phyloP scores from a whole-genome alignment of 2,113 vertebrate species.

The Heloderma charlesbogerti region DNA sequence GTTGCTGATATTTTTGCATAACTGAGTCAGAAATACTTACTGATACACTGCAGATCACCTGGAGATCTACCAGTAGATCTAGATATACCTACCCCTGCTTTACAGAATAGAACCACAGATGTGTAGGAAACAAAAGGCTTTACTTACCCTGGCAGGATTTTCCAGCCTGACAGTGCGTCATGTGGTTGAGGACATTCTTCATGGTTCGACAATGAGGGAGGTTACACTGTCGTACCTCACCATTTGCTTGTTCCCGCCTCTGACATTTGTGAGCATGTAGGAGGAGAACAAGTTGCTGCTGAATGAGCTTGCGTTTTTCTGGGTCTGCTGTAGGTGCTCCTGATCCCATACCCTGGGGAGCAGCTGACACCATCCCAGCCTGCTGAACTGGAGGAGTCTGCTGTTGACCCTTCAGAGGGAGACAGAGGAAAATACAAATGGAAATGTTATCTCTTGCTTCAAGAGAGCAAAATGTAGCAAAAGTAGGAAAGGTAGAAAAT shows the following conservation, averaged over 20 bases:
- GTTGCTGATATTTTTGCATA: neutral
- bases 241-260: conserved; percentile 95
- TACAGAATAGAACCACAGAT: neutral
- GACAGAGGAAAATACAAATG: conserved; percentile 11
- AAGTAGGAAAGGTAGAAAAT: neutral
- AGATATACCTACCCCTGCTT: neutral
- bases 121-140: neutral
- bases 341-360: conserved; percentile 85
- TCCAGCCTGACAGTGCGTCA: conserved; percentile 99
- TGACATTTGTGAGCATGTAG: conserved; percentile 98
- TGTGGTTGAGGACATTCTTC: conserved; percentile 99
- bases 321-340: conserved; percentile 95
- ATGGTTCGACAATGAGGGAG: conserved; percentile 98
- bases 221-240: conserved; percentile 95
- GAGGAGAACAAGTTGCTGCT: conserved; percentile 96
- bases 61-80: neutral
- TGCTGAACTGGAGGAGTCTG: conserved; percentile 80
- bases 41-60: neutral
- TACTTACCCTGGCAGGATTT: conserved; percentile 97
- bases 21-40: neutral
- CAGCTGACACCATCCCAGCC: conserved; percentile 83
- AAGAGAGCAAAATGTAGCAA: conserved; percentile 4
- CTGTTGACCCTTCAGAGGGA: conserved; percentile 75
- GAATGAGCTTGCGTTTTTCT: conserved; percentile 97
- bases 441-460: neutral